phyloP scores from a whole-genome alignment of 2,113 vertebrate genomes.

The Axis porcinus region DNA sequence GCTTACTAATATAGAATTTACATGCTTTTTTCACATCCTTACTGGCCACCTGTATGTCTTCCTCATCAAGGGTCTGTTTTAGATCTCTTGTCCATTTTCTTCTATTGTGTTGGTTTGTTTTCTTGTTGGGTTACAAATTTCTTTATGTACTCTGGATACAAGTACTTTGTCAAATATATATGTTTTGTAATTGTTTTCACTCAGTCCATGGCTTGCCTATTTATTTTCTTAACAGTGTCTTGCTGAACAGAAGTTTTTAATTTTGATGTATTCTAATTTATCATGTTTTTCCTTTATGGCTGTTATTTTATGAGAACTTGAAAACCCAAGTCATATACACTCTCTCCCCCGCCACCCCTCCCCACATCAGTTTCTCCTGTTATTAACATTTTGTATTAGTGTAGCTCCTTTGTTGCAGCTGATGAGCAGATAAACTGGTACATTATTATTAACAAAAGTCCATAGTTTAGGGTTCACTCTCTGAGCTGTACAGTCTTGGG shows the following conservation, averaged over 20 bases:
- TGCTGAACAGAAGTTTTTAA: constrained; percentile 9
- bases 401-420: background rate
- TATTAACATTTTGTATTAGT: background rate
- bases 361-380: background rate
- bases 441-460: background rate
- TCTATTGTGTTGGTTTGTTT: background rate
- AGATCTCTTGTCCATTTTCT: background rate
- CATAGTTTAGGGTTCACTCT: background rate
- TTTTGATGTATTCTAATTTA: background rate
- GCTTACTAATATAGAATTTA: background rate
- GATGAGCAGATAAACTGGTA: background rate
- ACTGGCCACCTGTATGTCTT: background rate
- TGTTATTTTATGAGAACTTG: background rate
- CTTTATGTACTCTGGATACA: background rate
- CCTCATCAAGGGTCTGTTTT: background rate
- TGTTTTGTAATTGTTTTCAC: constrained; percentile 9
- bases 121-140: background rate
- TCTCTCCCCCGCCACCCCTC: background rate
- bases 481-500: background rate
- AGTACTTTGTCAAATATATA: background rate
- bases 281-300: background rate
- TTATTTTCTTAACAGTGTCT: constrained; percentile 14
- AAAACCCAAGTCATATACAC: background rate
- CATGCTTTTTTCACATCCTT: background rate
- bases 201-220: background rate